phyloP scores from a whole-genome alignment of 2,113 vertebrate genomes.

The Cephalopholis sonnerati region DNA sequence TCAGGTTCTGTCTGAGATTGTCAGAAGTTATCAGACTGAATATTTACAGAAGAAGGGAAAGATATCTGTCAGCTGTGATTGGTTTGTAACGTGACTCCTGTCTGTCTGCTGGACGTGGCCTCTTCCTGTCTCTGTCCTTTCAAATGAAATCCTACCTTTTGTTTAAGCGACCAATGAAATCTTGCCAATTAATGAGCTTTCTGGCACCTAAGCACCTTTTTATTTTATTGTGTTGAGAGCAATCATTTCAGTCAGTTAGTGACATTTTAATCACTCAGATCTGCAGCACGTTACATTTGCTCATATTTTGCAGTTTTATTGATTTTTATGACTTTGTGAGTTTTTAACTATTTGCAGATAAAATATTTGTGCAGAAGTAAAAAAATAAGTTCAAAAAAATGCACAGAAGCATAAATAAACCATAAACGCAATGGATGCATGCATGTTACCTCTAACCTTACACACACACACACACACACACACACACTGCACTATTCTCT shows the following conservation, averaged over 20 bases:
- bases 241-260: neutral
- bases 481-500: conserved; percentile 49
- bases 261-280: neutral
- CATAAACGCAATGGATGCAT: neutral
- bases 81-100: too few relatives aligned
- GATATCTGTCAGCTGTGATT: too few relatives aligned
- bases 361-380: neutral
- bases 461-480: conserved; percentile 2
- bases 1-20: too few relatives aligned
- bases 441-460: conserved; percentile 7
- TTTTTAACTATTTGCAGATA: neutral
- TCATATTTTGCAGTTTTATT: neutral
- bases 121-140: too few relatives aligned
- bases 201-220: too few relatives aligned
- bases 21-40: too few relatives aligned
- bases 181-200: too few relatives aligned
- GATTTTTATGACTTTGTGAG: neutral
- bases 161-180: too few relatives aligned
- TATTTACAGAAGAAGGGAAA: too few relatives aligned
- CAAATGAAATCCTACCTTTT: too few relatives aligned
- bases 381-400: neutral
- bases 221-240: neutral
- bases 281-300: neutral
- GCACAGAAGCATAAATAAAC: neutral
- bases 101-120: too few relatives aligned